Base-by-base conservation (phyloP, 64 coral and sea anemone species). In the Porites lutea region DNA sequence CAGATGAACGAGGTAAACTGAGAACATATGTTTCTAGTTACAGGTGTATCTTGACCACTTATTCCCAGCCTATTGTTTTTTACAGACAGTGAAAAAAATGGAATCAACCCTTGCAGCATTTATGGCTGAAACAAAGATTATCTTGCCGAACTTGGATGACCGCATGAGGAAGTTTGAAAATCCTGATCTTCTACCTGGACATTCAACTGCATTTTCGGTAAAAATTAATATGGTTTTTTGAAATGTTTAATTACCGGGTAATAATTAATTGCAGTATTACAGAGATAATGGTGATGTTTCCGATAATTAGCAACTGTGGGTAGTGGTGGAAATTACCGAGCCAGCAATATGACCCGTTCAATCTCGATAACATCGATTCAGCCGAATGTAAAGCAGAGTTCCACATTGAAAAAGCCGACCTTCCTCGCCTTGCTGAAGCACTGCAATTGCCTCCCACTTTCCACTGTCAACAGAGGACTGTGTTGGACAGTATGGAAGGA, bases 11-110 rank as follows among this genome's bases (percentile, higher is more conserved):
- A 63, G 60, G 60, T 63, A 63, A 63, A 63, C 2, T 63, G 60
- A 63, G 60, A 63, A 63, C 60, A 63, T 63, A 63, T 63, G 60
- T 63, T 63, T 63, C 60, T 63, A 63, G 60, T 63, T 63, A 63
- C 60, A 63, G 60, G 60, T 63, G 60, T 63, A 63, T 63, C 60
- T 63, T 63, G 60, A 63, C 60, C 16, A 63, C 60, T 63, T 63
- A 19, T 67, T 67, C 14, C 14, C 13, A 67, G 14, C 14, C 14
- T 67, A 11, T n/a, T n/a, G 65, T 68, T 68, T 11, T 67, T 15
- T n/a, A 68, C 65, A 68, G 65, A 19, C 65, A 68, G 11, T 68
- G 65, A 68, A 68, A 67, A 68, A 21, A 68, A 68, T 68, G 65
- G 65, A 68, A 15, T 11, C 65, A 6, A 68, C 65, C 14, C 65